phyloP scores from a whole-genome alignment of 2,113 vertebrate species.

The Mirza zaza region DNA sequence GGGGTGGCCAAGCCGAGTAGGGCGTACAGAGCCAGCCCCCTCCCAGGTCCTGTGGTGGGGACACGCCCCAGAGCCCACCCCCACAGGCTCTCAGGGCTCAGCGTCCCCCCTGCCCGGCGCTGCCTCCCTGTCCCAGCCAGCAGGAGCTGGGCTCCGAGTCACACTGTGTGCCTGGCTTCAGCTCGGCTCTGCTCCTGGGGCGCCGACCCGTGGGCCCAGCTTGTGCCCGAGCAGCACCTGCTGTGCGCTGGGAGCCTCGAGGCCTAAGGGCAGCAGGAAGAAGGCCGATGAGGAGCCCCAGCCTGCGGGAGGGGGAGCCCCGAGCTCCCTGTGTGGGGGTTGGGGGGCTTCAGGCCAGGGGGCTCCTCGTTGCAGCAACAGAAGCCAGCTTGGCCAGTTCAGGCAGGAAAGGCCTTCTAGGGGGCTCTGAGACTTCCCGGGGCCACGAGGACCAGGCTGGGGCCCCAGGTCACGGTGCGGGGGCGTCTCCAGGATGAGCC shows the following conservation, averaged over 20 bases:
- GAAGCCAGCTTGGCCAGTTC: background rate
- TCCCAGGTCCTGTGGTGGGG: too few species aligned
- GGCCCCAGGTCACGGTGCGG: background rate
- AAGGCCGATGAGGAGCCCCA: background rate
- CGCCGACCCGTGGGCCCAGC: fast-evolving
- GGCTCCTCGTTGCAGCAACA: background rate
- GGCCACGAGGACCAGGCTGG: background rate
- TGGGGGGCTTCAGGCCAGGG: too few species aligned
- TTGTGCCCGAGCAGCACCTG: too few species aligned
- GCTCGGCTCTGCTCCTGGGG: background rate
- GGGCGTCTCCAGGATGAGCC: background rate
- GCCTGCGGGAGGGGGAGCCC: background rate
- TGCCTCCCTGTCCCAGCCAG: fast-evolving
- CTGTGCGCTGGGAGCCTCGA: fast-evolving
- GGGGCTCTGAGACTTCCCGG: background rate
- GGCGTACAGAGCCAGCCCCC: too few species aligned
- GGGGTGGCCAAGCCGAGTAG: fast-evolving
- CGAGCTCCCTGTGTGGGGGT: background rate
- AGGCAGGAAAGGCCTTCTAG: background rate
- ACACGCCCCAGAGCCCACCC: fast-evolving
- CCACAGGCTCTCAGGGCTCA: background rate
- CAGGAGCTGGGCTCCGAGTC: background rate
- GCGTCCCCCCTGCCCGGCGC: background rate
- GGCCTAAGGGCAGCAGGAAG: too few species aligned
- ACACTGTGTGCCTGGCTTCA: fast-evolving